These are phyloP conservation scores for Pseudolaguvia tuberculata DNA, from an alignment of 2,113 vertebrate genomes.

Conservation along the genomic window DNA sequence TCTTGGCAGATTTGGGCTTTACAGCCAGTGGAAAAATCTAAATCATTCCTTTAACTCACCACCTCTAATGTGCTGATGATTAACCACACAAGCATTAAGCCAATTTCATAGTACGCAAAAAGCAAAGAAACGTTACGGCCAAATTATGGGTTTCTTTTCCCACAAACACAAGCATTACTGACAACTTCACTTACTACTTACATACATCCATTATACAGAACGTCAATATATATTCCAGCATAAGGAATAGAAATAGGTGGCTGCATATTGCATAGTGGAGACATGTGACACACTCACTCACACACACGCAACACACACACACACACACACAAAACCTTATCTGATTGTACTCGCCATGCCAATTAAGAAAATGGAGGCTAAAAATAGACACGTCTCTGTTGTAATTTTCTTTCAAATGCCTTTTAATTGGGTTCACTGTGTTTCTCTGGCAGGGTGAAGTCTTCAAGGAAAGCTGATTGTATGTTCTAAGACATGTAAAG, in stretches of 20 bases:
- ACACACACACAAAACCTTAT: slow-evolving; percentile 52
- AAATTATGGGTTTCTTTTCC: not conserved
- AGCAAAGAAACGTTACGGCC: not conserved
- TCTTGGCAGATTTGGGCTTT: not conserved
- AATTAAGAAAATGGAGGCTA: slow-evolving; percentile 64
- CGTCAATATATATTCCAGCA: no score
- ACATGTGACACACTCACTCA: slow-evolving; percentile 51
- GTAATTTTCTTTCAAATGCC: slow-evolving; percentile 59
- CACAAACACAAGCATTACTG: slow-evolving; percentile 6
- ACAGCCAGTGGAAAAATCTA: slow-evolving; percentile 1
- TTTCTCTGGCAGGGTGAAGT: slow-evolving; percentile 36
- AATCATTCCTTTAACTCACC: not conserved
- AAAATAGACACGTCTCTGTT: slow-evolving; percentile 59
- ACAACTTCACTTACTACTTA: slow-evolving; percentile 11
- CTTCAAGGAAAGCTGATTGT: slow-evolving; percentile 27
- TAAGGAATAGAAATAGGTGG: slow-evolving; percentile 44
- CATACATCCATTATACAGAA: slow-evolving; percentile 27
- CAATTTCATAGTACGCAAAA: slow-evolving; percentile 15
- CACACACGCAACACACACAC: no score
- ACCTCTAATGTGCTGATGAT: not conserved
- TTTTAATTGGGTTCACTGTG: slow-evolving; percentile 54
- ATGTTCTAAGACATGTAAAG: slow-evolving; percentile 12
- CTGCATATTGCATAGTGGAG: slow-evolving; percentile 51
- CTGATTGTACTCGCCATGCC: slow-evolving; percentile 66
- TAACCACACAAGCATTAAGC: slow-evolving; percentile 14